These are phyloP conservation scores for Sebastiscus tertius DNA, from an alignment of 2,797 vertebrate species.

Conservation along the genomic window DNA sequence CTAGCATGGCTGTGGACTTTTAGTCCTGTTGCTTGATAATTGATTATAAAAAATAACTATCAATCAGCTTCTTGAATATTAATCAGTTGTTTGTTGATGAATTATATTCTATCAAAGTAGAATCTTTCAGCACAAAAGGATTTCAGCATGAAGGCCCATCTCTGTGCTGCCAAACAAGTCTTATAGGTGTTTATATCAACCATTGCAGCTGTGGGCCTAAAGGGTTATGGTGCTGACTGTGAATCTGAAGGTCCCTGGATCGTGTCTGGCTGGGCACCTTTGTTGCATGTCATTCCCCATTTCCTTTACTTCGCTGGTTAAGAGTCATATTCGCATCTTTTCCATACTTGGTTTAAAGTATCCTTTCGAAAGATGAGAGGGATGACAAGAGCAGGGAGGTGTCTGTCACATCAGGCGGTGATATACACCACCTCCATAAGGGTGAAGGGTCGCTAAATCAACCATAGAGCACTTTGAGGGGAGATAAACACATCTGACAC, in stretches of 20 bases:
- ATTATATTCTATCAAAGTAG: too few species aligned
- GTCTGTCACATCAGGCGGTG: slow-evolving; percentile 55
- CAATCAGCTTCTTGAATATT: not conserved
- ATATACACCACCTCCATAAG: slow-evolving; percentile 50
- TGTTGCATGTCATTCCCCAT: not conserved
- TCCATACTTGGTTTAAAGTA: not conserved
- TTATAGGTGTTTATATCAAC: not conserved
- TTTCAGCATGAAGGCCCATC: not conserved
- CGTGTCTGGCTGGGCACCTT: not conserved
- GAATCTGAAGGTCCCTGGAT: not conserved
- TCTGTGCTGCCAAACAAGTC: not conserved
- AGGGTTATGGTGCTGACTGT: not conserved
- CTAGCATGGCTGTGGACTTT: not conserved
- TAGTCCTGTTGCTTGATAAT: not conserved
- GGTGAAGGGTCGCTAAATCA: slow-evolving; percentile 73
- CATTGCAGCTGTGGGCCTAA: not conserved
- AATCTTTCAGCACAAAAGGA: not conserved
- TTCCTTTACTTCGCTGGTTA: not conserved
- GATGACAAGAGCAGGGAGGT: slow-evolving; percentile 16
- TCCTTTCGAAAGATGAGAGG: slow-evolving; percentile 28
- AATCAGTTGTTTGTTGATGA: not conserved
- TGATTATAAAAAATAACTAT: not conserved
- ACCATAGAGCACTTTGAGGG: slow-evolving; percentile 50
- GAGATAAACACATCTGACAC: slow-evolving; percentile 74
- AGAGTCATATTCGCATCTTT: not conserved